Percentiles rank a stretch among this genome's conserved stretches.
phyloP scores from a whole-genome alignment of 2,797 vertebrate species.

The Toxotes lorentzi region DNA sequence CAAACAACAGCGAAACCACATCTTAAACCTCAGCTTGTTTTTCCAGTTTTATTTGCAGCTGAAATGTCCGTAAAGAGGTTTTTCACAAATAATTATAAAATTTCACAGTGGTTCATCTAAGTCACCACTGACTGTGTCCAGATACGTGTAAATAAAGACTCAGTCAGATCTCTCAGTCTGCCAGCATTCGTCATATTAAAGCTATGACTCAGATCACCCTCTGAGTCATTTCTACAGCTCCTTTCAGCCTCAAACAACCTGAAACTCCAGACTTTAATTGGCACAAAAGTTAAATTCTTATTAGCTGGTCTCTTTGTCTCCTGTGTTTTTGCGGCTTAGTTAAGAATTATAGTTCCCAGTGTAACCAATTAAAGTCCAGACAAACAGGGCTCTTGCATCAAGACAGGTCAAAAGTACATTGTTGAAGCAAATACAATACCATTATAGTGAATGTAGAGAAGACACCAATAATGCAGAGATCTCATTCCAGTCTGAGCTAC shows the following conservation, averaged over 20 bases:
- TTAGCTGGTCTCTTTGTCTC: conserved; percentile 39
- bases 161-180: conserved; percentile 22
- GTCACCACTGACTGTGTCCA: conserved; percentile 25
- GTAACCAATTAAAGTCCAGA: conserved; percentile 35
- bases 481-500: neutral
- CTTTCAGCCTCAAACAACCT: conserved; percentile 55
- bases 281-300: conserved; percentile 46
- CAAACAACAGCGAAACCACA: neutral
- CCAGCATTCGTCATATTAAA: conserved; percentile 50
- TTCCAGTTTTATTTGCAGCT: conserved; percentile 7
- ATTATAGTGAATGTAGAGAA: neutral
- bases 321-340: conserved; percentile 38
- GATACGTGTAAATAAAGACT: conserved; percentile 51
- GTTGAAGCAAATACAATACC: conserved; percentile 3
- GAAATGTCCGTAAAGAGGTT: conserved; percentile 10
- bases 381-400: conserved; percentile 21
- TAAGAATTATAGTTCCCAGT: conserved; percentile 39
- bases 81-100: conserved; percentile 27
- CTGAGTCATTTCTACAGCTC: conserved; percentile 59
- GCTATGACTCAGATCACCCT: conserved; percentile 58
- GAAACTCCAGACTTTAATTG: conserved; percentile 47
- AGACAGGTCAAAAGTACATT: conserved; percentile 27
- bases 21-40: conserved; percentile 1
- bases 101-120: conserved; percentile 30
- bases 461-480: neutral